Conservation (phyloP, 2,113 vertebrate species). For the Sula dactylatra region DNA sequence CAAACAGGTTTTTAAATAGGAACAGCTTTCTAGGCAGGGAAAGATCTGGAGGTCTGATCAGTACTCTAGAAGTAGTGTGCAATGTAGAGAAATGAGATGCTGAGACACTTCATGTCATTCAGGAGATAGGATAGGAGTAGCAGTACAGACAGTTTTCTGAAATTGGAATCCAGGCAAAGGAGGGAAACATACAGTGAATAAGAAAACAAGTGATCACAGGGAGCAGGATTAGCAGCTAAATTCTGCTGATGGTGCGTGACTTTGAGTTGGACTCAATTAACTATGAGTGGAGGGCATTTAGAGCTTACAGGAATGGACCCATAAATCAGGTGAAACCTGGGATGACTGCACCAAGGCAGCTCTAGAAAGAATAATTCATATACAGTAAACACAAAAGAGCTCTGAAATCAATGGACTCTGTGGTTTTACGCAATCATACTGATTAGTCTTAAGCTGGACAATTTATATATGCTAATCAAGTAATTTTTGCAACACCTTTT, state of each 20-base stretch:
- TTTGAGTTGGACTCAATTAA: not conserved
- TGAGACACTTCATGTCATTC: not conserved
- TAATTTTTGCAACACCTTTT: not conserved
- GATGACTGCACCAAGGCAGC: not conserved
- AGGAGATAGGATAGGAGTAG: not conserved
- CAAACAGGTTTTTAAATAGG: not conserved
- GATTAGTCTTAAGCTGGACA: not conserved
- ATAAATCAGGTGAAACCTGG: not conserved
- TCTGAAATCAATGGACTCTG: not conserved
- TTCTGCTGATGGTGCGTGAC: not conserved
- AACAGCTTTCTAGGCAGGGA: not conserved
- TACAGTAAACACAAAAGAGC: not conserved
- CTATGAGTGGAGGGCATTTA: not conserved
- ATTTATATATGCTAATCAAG: not conserved
- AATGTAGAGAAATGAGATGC: not conserved
- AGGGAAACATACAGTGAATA: not conserved
- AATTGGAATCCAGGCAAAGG: not conserved
- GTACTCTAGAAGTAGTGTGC: not conserved
- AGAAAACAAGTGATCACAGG: not conserved
- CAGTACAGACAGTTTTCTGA: not conserved
- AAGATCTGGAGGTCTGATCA: not conserved
- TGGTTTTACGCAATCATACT: not conserved
- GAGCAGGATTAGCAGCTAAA: not conserved
- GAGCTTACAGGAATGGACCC: not conserved
- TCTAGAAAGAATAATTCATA: not conserved